Evolutionary conservation across 2,797 vertebrate genomes (phyloP).

Genomic region (Parambassis ranga): DNA sequence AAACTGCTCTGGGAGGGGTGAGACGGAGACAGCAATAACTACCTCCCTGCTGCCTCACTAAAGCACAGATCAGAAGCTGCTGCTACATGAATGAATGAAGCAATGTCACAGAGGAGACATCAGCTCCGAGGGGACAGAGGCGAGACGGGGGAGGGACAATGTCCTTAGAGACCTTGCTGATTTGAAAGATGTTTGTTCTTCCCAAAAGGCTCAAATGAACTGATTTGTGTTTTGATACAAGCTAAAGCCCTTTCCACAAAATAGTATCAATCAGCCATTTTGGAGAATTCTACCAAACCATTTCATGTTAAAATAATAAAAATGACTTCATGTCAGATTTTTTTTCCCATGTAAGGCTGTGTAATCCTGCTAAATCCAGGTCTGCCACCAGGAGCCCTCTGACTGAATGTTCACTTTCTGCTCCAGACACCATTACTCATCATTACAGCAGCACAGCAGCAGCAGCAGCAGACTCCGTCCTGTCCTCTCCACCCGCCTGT

Average conservation of each 20-base stretch:
- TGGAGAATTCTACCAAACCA: not conserved
- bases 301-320: slow-evolving; percentile 7
- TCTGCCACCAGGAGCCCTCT: slow-evolving; percentile 21
- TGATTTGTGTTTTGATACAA: not conserved
- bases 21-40: not conserved
- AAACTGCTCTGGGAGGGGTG: not conserved
- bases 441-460: slow-evolving; percentile 42
- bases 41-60: slow-evolving; percentile 23
- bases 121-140: slow-evolving; percentile 37
- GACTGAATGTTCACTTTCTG: slow-evolving; percentile 16
- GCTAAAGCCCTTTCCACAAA: not conserved
- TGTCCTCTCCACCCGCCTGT: slow-evolving; percentile 34
- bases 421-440: slow-evolving; percentile 58
- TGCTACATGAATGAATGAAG: slow-evolving; percentile 3
- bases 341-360: not conserved
- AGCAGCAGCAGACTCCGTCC: slow-evolving; percentile 17
- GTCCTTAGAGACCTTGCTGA: slow-evolving; percentile 21
- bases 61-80: slow-evolving; percentile 43
- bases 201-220: slow-evolving; percentile 19
- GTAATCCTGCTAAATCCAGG: slow-evolving; percentile 25
- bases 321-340: not conserved
- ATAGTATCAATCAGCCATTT: slow-evolving; percentile 12
- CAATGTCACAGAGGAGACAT: slow-evolving; percentile 53
- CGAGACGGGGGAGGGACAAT: not conserved
- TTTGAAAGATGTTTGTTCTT: slow-evolving; percentile 37